These are phyloP conservation scores for Serranus cabrilla DNA, from an alignment of 2,797 vertebrate species.

Conservation along the genomic window DNA sequence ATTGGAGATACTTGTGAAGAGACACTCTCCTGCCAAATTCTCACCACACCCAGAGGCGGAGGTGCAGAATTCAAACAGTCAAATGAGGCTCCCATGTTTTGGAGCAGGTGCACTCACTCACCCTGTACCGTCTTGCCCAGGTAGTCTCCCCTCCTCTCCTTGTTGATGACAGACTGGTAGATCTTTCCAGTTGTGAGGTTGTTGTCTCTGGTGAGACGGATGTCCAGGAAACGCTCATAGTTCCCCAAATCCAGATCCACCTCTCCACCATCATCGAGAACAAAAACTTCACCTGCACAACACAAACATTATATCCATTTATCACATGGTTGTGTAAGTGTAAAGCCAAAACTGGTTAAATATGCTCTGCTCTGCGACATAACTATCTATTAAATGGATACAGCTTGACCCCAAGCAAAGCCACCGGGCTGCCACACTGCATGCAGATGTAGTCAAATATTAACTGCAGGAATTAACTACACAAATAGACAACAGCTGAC, in stretches of 20 bases:
- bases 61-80: background rate
- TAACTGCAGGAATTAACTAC: background rate
- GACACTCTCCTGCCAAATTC: background rate
- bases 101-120: background rate
- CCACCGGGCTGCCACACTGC: background rate
- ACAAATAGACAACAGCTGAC: background rate
- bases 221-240: constrained; percentile 97
- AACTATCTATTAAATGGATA: background rate
- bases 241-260: constrained; percentile 97
- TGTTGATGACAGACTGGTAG: constrained; percentile 97
- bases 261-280: constrained; percentile 96
- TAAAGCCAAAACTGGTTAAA: background rate
- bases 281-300: constrained; percentile 93
- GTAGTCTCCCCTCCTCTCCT: constrained; percentile 96
- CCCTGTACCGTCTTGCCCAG: constrained; percentile 98
- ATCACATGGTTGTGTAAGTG: background rate
- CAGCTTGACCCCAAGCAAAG: background rate
- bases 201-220: constrained; percentile 95
- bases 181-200: constrained; percentile 98
- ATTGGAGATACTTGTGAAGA: background rate
- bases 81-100: too few relatives aligned
- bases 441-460: constrained; percentile 62
- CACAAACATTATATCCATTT: background rate
- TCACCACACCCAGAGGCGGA: background rate
- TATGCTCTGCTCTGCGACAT: background rate